These are phyloP conservation scores for Albula goreensis DNA, from an alignment of 2,113 vertebrate genomes.

Conservation along the genomic window DNA sequence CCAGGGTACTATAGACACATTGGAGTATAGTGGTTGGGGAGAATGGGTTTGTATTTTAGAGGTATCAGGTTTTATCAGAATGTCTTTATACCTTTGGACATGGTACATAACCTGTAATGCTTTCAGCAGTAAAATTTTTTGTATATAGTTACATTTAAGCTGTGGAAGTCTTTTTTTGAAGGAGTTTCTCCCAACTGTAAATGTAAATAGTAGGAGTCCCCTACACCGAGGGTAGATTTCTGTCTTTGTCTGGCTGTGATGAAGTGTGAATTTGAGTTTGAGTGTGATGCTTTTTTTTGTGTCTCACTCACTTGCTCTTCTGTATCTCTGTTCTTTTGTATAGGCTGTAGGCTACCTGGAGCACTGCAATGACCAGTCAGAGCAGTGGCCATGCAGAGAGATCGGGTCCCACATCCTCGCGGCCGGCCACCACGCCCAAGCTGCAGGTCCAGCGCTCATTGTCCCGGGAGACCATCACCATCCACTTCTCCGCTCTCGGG, in stretches of 20 bases:
- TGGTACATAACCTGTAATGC: too few species aligned
- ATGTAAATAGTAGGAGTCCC: not conserved
- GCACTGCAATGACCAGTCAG: constrained; percentile 92
- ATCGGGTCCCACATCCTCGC: constrained; percentile 73
- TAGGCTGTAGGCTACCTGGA: constrained; percentile 78
- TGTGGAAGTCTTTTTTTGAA: too few species aligned
- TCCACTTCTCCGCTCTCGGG: constrained; percentile 95
- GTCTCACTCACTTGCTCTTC: constrained; percentile 23
- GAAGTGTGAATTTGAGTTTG: not conserved
- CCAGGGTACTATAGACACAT: not conserved
- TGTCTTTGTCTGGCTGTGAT: not conserved
- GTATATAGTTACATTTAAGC: too few species aligned
- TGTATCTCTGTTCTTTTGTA: constrained; percentile 38
- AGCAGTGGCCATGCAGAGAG: constrained; percentile 85
- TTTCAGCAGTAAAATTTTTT: too few species aligned
- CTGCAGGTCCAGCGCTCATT: constrained; percentile 93
- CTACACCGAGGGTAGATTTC: not conserved
- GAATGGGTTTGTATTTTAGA: too few species aligned
- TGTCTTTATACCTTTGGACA: too few species aligned
- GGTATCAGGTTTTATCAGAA: too few species aligned
- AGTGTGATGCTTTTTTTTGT: not conserved
- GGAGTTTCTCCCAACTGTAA: too few species aligned
- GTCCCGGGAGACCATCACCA: constrained; percentile 94
- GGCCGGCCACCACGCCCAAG: constrained; percentile 80
- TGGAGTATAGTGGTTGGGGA: too few species aligned